Evolutionary conservation across 2,888 invertebrate genomes (phyloP), one percentile per base, ranked within the genome.

Genomic region (Fragum fragum): DNA sequence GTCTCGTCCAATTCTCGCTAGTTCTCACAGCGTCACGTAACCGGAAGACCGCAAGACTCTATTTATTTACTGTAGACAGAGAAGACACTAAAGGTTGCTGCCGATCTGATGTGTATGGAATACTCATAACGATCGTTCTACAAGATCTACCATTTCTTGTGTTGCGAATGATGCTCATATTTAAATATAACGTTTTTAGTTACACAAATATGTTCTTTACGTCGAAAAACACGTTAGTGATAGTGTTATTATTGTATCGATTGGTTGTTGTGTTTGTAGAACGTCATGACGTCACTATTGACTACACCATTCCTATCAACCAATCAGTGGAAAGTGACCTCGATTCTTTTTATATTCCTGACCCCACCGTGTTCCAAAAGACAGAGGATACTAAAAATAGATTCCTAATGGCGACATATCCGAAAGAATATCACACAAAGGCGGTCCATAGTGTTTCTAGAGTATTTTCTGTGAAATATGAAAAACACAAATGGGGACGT

Each of bases 201-300:
- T 98, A 99, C 93, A 98, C 98, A 96, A 98, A 98, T 94, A 97
- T 98, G 87, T 99, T 99, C 95, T 99, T 99, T 95, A 98, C 98
- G 0, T 98, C 98, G 95, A 97, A 98, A 95, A 98, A 97, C 92
- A 97, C 97, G 0, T 95, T 98, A 94, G 98, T 99, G 29, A 98
- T 98, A 83, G 94, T 98, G 0, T 95, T 99, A 0, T 97, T 98
- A 93, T 95, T 98, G 72, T 98, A 98, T 93, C 95, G 98, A 9
- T 95, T 98, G 0, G 97, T 91, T 21, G 92, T 93, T 18, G 88
- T 94, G 52, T 90, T 91, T 63, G 73, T 90, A 1, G 87, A 90
- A 68, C 66, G 66, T 23, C 21, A 66, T 66, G 66, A 66, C 66
- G 66, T 66, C 66, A 47, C 47, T 5, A 66, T 42, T 6, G 57